Base-by-base conservation (phyloP, 2,888 invertebrate species). In the Euphydryas editha region DNA sequence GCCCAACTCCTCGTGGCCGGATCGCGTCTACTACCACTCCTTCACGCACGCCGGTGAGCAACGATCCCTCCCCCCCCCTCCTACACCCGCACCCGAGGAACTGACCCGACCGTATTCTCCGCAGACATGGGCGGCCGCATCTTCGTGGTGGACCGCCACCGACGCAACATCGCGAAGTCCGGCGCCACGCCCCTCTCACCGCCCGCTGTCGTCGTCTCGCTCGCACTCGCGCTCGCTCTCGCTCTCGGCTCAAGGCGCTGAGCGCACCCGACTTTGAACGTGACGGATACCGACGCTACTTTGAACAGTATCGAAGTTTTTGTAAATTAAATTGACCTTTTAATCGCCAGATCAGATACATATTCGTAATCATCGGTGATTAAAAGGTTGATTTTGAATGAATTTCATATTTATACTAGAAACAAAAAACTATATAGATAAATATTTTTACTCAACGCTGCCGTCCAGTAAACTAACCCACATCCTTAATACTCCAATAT, bases 1-100 rank as follows among this genome's bases (percentile, higher is more conserved):
- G 24, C 98, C 99, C 36, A 98, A 98, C 85, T 94, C 96, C 55
- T 95, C 97, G 2, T 98, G 98, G 96, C 98, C 99, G 0, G 98
- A 98, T 86, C 91, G 95, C 36, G 97, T 99, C 21, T 99, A 98
- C 88, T 98, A 98, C 85, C 96, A 99, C 92, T 98, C 98, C 68
- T 98, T 97, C 88, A 97, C 97, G 4, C 98, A 98, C 78, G 95
- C 96, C 30, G 97, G 98, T 88, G 36, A 20, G 20, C n/a, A n/a
- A n/a, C n/a, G n/a, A n/a, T n/a, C n/a, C n/a, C n/a, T n/a, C n/a
- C n/a, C n/a, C n/a, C n/a, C n/a, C n/a, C n/a, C n/a, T n/a, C n/a
- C n/a, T n/a, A n/a, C n/a, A n/a, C n/a, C n/a, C n/a, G n/a, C n/a
- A n/a, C n/a, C n/a, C n/a, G n/a, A n/a, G n/a, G n/a, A n/a, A n/a